Conservation (phyloP, 2,797 vertebrate genomes). For the Gambusia yucatana region DNA sequence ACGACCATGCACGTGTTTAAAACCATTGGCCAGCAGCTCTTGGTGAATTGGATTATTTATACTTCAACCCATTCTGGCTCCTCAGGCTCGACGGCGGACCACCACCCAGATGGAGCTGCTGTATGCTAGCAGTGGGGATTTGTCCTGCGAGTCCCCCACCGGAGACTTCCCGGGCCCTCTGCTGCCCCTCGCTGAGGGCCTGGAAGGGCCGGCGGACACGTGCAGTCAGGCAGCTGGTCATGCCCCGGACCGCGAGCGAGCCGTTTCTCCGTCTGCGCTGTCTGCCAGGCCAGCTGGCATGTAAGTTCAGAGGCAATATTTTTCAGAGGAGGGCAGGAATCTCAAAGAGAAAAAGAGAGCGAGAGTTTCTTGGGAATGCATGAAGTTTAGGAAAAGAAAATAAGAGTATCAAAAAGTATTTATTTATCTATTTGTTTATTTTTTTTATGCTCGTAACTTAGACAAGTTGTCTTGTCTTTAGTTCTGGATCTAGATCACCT, state of each 20-base stretch:
- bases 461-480: slow-evolving; percentile 18
- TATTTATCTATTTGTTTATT: no score
- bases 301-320: slow-evolving; percentile 79
- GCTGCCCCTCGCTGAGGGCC: slow-evolving; percentile 80
- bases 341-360: neutral
- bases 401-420: neutral
- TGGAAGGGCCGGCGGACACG: slow-evolving; percentile 74
- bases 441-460: no score
- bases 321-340: neutral
- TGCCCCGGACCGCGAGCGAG: slow-evolving; percentile 83
- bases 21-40: neutral
- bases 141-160: slow-evolving; percentile 77
- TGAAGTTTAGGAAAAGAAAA: neutral
- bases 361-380: neutral
- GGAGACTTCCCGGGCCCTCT: slow-evolving; percentile 83
- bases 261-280: slow-evolving; percentile 81
- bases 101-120: slow-evolving; percentile 97
- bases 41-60: slow-evolving; percentile 1
- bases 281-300: slow-evolving; percentile 86
- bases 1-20: neutral
- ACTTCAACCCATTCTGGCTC: slow-evolving; percentile 12
- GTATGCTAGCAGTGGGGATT: slow-evolving; percentile 90
- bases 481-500: slow-evolving; percentile 83
- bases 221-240: slow-evolving; percentile 73
- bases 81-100: slow-evolving; percentile 92